Evolutionary conservation across 2,888 invertebrate species (phyloP).

Genomic region (Timema cristinae): DNA sequence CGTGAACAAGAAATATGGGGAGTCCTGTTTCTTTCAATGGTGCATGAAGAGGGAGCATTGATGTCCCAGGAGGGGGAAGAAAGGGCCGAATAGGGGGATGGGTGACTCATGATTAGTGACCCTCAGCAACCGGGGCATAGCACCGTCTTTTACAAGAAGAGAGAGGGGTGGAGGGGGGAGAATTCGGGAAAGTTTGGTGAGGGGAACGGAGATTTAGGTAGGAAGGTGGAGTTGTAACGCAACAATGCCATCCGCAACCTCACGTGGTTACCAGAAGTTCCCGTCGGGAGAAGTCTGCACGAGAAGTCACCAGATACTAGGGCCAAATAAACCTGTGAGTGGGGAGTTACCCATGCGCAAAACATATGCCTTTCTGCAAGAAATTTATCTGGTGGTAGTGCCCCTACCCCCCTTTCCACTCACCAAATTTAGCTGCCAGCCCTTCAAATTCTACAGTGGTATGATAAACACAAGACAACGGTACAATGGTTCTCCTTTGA

Average conservation of each 20-base stretch:
- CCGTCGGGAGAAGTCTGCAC: not conserved
- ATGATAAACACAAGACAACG: too few species aligned
- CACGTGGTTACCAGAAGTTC: conserved; percentile 15
- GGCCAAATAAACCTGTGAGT: not conserved
- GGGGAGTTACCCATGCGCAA: too few species aligned
- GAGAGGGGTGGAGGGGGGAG: not conserved
- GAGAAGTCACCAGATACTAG: not conserved
- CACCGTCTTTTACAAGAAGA: not conserved
- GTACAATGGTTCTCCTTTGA: too few species aligned
- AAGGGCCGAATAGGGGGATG: not conserved
- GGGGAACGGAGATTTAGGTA: too few species aligned
- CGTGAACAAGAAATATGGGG: too few species aligned
- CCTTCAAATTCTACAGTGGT: too few species aligned
- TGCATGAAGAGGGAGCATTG: conserved; percentile 1
- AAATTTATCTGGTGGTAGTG: too few species aligned
- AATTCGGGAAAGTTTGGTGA: not conserved
- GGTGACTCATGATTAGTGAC: not conserved
- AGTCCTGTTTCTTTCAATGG: conserved; percentile 9
- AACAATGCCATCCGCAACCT: not conserved
- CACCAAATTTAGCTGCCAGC: too few species aligned
- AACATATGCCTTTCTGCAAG: too few species aligned
- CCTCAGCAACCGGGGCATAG: not conserved
- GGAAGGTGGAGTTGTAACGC: too few species aligned
- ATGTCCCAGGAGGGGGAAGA: not conserved
- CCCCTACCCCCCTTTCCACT: too few species aligned